These are phyloP conservation scores for Drosophila parthenogenetica DNA, from an alignment of 2,888 invertebrate species.

Conservation along the genomic window DNA sequence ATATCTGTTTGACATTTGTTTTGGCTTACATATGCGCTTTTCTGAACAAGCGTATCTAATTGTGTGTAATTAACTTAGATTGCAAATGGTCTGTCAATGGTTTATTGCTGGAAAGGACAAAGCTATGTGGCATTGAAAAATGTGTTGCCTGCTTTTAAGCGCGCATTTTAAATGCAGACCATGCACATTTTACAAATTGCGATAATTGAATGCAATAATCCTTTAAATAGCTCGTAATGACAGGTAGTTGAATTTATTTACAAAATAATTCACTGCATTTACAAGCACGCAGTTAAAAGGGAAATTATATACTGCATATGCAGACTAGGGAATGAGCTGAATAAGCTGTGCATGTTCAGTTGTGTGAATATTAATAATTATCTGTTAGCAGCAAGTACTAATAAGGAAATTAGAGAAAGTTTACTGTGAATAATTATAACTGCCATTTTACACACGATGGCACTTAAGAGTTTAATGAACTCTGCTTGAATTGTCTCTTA, in stretches of 20 bases:
- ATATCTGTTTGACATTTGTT: background rate
- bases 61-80: conserved; percentile 17
- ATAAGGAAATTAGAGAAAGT: background rate
- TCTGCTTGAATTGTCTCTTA: background rate
- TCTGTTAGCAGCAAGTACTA: background rate
- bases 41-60: conserved; percentile 19
- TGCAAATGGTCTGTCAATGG: conserved; percentile 1
- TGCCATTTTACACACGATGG: background rate
- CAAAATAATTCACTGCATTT: conserved; percentile 6
- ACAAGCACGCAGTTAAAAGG: conserved; percentile 33
- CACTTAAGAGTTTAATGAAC: background rate
- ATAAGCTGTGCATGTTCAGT: background rate
- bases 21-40: background rate
- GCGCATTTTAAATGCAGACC: conserved; percentile 5
- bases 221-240: conserved; percentile 21
- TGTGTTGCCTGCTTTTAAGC: conserved; percentile 20
- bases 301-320: conserved; percentile 10
- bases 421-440: too few species aligned
- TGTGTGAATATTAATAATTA: background rate
- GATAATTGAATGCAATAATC: conserved; percentile 20
- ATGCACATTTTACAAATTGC: background rate
- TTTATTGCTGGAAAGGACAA: conserved; percentile 2
- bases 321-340: background rate
- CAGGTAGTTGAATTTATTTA: conserved; percentile 9
- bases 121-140: conserved; percentile 16